These are phyloP conservation scores for Lissonota sp. DNA, from an alignment of 2,888 invertebrate species.

Conservation along the genomic window DNA sequence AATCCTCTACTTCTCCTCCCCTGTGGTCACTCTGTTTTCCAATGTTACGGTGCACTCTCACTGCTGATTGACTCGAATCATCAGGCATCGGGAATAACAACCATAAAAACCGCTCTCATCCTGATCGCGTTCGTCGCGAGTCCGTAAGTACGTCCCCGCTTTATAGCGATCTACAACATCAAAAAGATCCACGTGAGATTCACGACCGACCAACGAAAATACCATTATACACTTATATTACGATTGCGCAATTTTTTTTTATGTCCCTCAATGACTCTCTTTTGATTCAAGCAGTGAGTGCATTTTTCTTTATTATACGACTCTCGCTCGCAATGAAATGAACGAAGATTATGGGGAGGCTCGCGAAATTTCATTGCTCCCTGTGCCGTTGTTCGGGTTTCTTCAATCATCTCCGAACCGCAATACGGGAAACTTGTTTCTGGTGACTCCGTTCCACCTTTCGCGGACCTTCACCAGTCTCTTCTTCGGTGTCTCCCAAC, in stretches of 20 bases:
- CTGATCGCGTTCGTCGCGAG: neutral
- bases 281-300: neutral
- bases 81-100: conserved; percentile 6
- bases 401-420: neutral
- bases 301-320: neutral
- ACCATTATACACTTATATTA: conserved; percentile 20
- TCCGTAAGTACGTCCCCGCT: neutral
- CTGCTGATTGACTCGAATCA: conserved; percentile 53
- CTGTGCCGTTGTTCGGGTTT: conserved; percentile 5
- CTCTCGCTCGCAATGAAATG: conserved; percentile 32
- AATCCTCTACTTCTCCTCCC: neutral
- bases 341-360: conserved; percentile 50
- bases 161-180: conserved; percentile 21
- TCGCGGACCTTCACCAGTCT: too few species aligned
- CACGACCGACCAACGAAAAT: conserved; percentile 24
- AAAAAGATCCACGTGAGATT: neutral
- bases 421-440: neutral
- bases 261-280: conserved; percentile 11
- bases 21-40: conserved; percentile 11
- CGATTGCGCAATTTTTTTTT: conserved; percentile 40
- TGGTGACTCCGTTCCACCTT: neutral
- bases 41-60: conserved; percentile 3
- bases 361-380: conserved; percentile 45
- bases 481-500: too few species aligned
- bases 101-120: conserved; percentile 14